Conservation (phyloP, 2,113 vertebrate species). For the Vicugna pacos region DNA sequence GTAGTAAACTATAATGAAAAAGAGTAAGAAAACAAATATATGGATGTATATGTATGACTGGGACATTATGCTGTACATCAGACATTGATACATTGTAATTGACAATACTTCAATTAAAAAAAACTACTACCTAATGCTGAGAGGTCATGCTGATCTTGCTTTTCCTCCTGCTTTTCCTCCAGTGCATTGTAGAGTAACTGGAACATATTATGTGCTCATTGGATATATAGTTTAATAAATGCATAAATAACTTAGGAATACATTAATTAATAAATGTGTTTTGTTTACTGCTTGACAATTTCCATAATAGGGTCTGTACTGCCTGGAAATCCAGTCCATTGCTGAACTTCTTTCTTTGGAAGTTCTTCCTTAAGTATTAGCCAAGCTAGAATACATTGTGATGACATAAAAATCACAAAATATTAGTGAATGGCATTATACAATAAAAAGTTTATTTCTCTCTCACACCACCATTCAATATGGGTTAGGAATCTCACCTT, state of each 20-base stretch:
- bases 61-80: too few species aligned
- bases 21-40: too few species aligned
- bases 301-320: background rate
- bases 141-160: background rate
- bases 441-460: background rate
- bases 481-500: background rate
- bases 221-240: background rate
- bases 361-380: background rate
- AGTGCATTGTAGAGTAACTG: background rate
- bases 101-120: too few species aligned
- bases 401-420: background rate
- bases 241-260: background rate
- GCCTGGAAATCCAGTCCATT: background rate
- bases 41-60: too few species aligned
- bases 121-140: background rate
- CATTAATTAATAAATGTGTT: background rate
- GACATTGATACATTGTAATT: too few species aligned
- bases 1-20: too few species aligned
- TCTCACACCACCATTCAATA: background rate
- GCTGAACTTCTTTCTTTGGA: background rate
- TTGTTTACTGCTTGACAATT: background rate
- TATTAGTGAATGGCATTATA: background rate
- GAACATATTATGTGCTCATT: background rate
- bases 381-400: background rate
- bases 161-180: background rate